Percentiles rank a stretch among this genome's conserved stretches.
These are phyloP conservation scores for Mustela nigripes DNA, from an alignment of 2,113 vertebrate genomes.

Conservation along the genomic window DNA sequence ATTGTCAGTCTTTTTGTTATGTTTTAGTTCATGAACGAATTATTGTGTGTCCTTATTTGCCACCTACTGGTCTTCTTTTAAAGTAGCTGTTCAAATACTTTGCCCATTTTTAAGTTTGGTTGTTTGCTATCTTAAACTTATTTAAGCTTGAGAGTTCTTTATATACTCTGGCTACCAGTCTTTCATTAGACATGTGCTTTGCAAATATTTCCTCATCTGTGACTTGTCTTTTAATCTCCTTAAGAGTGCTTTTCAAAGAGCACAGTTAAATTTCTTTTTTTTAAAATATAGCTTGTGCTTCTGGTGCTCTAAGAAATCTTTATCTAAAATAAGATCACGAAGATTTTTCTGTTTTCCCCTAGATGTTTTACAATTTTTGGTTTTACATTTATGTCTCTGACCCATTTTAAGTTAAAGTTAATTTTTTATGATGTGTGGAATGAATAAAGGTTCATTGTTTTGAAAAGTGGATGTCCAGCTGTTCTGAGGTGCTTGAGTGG, in stretches of 20 bases:
- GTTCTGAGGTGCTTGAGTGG: neutral
- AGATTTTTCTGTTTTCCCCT: neutral
- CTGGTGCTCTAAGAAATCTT: neutral
- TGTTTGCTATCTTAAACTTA: neutral
- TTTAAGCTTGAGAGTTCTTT: neutral
- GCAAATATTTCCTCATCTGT: neutral
- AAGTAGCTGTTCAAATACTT: neutral
- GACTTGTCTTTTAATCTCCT: neutral
- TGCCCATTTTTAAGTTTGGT: neutral
- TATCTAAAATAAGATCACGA: neutral
- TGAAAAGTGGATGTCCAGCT: too few species aligned
- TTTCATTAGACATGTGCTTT: neutral
- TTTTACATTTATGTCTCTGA: neutral
- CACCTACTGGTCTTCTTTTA: neutral
- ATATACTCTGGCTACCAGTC: neutral
- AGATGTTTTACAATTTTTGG: neutral
- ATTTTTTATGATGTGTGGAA: neutral
- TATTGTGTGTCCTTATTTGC: neutral
- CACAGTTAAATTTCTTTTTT: neutral
- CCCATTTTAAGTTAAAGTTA: neutral
- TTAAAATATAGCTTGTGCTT: neutral
- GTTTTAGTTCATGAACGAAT: neutral
- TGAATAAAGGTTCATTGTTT: neutral
- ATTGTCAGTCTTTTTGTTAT: neutral
- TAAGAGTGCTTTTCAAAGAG: neutral